Percentiles rank a stretch among this genome's conserved stretches.
phyloP scores from a whole-genome alignment of 1,140 invertebrate genomes.

The Sarcophaga peregrina region DNA sequence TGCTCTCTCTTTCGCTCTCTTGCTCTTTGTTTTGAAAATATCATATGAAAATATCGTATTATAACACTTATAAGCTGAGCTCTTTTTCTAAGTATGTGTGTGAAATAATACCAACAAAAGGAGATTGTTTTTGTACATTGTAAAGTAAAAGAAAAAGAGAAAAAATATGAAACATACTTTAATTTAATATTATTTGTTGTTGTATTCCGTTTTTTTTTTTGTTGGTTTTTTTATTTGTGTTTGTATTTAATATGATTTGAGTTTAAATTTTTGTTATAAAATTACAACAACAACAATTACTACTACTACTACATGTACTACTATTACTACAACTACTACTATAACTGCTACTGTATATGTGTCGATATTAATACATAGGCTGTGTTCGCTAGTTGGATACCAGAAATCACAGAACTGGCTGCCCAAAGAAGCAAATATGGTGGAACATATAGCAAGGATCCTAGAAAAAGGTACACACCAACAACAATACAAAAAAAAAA shows the following conservation, averaged over 20 bases:
- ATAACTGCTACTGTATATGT: constrained; percentile 34
- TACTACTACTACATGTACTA: constrained; percentile 33
- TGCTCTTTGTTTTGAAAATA: background rate
- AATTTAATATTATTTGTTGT: too few relatives aligned
- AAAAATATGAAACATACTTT: too few relatives aligned
- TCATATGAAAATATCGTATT: too few relatives aligned
- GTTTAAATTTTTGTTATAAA: constrained; percentile 29
- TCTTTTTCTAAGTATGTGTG: background rate
- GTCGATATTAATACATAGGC: constrained; percentile 74
- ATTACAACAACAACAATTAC: background rate
- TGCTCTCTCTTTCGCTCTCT: background rate
- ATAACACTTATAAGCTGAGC: too few relatives aligned
- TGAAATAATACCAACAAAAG: background rate
- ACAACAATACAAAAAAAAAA: constrained; percentile 54
- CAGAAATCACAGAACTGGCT: constrained; percentile 98
- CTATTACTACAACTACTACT: constrained; percentile 28
- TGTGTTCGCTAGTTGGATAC: constrained; percentile 99
- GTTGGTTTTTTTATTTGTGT: background rate
- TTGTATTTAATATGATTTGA: constrained; percentile 30
- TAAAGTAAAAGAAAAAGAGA: too few relatives aligned
- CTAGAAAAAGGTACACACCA: constrained; percentile 91
- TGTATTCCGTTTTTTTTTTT: background rate
- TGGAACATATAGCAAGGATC: constrained; percentile 96
- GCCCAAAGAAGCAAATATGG: constrained; percentile 97
- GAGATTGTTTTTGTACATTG: constrained; percentile 13